Conservation (phyloP, 2,113 vertebrate genomes). For the Callorhinus ursinus region DNA sequence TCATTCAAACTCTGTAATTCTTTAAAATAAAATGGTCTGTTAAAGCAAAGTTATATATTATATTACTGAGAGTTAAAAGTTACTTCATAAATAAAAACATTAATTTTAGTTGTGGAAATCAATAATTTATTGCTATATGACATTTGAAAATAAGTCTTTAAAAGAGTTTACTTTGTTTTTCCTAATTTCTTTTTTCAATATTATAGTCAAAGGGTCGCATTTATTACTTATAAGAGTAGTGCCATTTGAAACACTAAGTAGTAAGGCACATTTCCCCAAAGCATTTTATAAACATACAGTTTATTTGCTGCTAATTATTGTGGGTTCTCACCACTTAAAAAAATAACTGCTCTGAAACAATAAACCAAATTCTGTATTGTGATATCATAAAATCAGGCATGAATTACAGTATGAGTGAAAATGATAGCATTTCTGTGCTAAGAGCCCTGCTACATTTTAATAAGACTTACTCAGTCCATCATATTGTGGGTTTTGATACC, state of each 20-base stretch:
- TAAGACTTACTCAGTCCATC: neutral
- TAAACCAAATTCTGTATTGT: slow-evolving; percentile 46
- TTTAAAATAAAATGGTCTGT: slow-evolving; percentile 50
- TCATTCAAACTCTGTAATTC: slow-evolving; percentile 56
- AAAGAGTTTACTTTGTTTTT: slow-evolving; percentile 49
- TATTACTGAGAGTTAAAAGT: slow-evolving; percentile 55
- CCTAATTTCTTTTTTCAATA: neutral
- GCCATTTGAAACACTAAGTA: slow-evolving; percentile 52
- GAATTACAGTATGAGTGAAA: neutral
- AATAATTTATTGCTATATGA: slow-evolving; percentile 53
- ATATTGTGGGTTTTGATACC: neutral
- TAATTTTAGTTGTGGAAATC: slow-evolving; percentile 71
- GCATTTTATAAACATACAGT: slow-evolving; percentile 45
- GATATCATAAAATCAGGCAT: slow-evolving; percentile 62
- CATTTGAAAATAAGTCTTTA: slow-evolving; percentile 71
- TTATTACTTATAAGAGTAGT: slow-evolving; percentile 67
- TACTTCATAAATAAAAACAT: slow-evolving; percentile 67
- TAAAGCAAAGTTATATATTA: slow-evolving; percentile 39
- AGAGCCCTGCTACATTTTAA: neutral
- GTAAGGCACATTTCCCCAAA: slow-evolving; percentile 48
- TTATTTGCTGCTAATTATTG: slow-evolving; percentile 63
- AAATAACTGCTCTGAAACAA: slow-evolving; percentile 39
- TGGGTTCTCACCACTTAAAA: slow-evolving; percentile 44
- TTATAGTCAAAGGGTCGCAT: slow-evolving; percentile 44
- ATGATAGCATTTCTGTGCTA: neutral